Evolutionary conservation across 2,888 invertebrate species (phyloP), one percentile per base, ranked within the genome.

Genomic region (Philhelius pedissequus): DNA sequence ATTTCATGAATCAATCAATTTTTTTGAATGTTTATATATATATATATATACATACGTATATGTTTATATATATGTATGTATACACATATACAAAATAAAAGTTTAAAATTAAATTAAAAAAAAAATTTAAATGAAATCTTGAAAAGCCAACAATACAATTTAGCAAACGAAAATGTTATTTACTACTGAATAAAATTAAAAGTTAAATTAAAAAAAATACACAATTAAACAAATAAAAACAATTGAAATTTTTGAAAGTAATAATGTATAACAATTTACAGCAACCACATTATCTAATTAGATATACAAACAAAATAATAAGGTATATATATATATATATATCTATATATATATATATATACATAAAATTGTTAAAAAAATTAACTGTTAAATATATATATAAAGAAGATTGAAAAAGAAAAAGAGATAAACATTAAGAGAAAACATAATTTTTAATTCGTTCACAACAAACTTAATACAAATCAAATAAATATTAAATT

Each of bases 71-170:
- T 56, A 18, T 56, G 20, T 56, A 35, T 56, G 35, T 35, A 20
- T 79, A 75, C 82, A 80, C 82, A 79, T 80, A 82, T 79, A 80
- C 74, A 81, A 77, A n/a, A 75, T 60, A 52, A 70, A 71, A 76
- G 35, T 79, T 48, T 76, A 73, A 86, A 70, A 70, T 20, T 62
- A 78, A 76, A 60, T 82, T 66, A 68, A 77, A 81, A 66, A 71
- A 45, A 74, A 56, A 60, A 70, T 62, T 75, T 50, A 62, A 74
- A 73, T 62, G 73, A 70, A 75, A 66, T 87, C 76, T 87, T 69
- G 73, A 83, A 86, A 80, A 86, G 80, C 86, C 78, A 86, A 81
- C 86, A 86, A 82, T 75, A 84, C 86, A 79, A 71, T 32, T 48
- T 78, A 54, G 60, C 73, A 74, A 43, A 68, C 68, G 38, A 56